phyloP scores from a whole-genome alignment of 2,797 vertebrate genomes.

The Lepus townsendii region DNA sequence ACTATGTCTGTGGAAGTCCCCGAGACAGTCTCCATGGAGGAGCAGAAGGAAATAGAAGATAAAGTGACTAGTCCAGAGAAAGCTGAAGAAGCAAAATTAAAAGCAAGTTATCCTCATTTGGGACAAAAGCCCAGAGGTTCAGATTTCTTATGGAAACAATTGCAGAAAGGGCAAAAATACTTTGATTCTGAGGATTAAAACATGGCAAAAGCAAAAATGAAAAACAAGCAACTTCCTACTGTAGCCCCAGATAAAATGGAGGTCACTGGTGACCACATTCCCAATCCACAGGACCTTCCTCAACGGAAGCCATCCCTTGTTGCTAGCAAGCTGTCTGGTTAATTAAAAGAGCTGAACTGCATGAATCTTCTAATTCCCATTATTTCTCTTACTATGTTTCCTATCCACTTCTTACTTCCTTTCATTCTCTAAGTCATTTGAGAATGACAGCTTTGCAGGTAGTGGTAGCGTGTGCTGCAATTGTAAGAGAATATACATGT shows the following conservation, averaged over 20 bases:
- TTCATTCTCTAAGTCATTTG: conserved; percentile 92
- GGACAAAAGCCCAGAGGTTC: too few relatives aligned
- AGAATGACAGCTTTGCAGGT: conserved; percentile 90
- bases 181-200: conserved; percentile 99
- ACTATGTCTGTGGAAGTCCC: not conserved
- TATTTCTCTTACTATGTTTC: conserved; percentile 87
- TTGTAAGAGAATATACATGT: conserved; percentile 87
- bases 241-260: conserved; percentile 96
- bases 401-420: conserved; percentile 86
- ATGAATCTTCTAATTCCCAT: conserved; percentile 89
- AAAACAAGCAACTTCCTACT: conserved; percentile 96
- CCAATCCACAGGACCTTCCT: too few relatives aligned
- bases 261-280: too few relatives aligned
- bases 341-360: conserved; percentile 68
- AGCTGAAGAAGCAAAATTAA: too few relatives aligned
- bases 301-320: too few relatives aligned
- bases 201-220: conserved; percentile 99
- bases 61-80: too few relatives aligned
- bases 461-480: conserved; percentile 90
- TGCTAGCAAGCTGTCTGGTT: too few relatives aligned
- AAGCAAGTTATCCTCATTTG: too few relatives aligned
- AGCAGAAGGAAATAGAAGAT: conserved; percentile 74
- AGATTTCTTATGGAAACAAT: too few relatives aligned
- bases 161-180: too few relatives aligned
- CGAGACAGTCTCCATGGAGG: not conserved